phyloP scores from a whole-genome alignment of 2,888 invertebrate genomes.

The Cerceris ruficornis region DNA sequence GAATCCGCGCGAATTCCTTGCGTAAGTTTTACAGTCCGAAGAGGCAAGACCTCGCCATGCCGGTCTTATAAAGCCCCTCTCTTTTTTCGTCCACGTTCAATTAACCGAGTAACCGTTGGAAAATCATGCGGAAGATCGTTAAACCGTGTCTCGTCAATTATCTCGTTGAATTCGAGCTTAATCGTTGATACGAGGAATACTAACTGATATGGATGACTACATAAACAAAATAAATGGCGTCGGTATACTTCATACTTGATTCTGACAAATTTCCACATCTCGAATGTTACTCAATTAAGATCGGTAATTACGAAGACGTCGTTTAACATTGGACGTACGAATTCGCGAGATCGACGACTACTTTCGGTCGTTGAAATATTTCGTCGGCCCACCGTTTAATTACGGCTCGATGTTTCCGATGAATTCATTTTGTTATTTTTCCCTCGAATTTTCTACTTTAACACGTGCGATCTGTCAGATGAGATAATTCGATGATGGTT shows the following conservation, averaged over 20 bases:
- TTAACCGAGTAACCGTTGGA: slow-evolving; percentile 29
- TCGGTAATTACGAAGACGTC: not conserved
- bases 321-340: not conserved
- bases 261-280: slow-evolving; percentile 30
- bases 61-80: slow-evolving; percentile 58
- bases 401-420: too few species aligned
- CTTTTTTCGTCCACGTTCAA: slow-evolving; percentile 30
- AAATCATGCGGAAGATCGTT: not conserved
- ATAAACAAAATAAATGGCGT: slow-evolving; percentile 74
- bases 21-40: slow-evolving; percentile 53
- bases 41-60: slow-evolving; percentile 68
- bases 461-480: slow-evolving; percentile 7
- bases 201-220: slow-evolving; percentile 10
- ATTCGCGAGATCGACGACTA: not conserved
- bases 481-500: not conserved
- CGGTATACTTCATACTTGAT: slow-evolving; percentile 31
- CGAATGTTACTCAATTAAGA: slow-evolving; percentile 10
- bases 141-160: not conserved
- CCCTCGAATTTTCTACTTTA: too few species aligned
- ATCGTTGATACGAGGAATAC: slow-evolving; percentile 11
- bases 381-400: not conserved
- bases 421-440: too few species aligned
- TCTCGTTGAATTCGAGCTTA: slow-evolving; percentile 7
- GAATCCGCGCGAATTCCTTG: slow-evolving; percentile 70
- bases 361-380: not conserved